These are phyloP conservation scores for Pollenia griseotomentosa DNA, from an alignment of 2,888 invertebrate genomes.

Conservation along the genomic window DNA sequence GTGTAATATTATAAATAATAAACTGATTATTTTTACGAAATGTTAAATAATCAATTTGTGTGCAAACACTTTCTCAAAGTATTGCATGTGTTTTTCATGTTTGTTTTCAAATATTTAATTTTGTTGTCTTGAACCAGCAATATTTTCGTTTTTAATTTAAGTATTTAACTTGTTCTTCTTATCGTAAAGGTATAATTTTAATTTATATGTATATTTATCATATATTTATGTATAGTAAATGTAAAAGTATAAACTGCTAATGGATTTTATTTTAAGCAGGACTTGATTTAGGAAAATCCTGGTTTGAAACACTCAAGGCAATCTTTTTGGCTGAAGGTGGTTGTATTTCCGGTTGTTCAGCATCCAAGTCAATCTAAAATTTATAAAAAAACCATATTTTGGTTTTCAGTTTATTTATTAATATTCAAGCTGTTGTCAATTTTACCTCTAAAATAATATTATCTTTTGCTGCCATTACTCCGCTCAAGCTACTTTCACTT, in stretches of 20 bases:
- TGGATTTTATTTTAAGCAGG: conserved; percentile 66
- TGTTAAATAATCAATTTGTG: neutral
- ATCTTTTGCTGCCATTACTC: conserved; percentile 74
- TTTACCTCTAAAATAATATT: conserved; percentile 79
- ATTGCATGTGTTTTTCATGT: conserved; percentile 12
- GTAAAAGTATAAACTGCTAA: conserved; percentile 33
- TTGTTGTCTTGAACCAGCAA: conserved; percentile 64
- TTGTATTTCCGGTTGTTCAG: conserved; percentile 76
- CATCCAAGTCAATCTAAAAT: conserved; percentile 79
- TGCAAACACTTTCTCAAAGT: neutral
- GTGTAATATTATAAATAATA: no score
- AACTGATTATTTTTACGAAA: neutral
- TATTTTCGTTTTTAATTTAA: conserved; percentile 32
- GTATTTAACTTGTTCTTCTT: conserved; percentile 50
- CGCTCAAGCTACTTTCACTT: conserved; percentile 74
- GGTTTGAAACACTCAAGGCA: conserved; percentile 72
- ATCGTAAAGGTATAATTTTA: conserved; percentile 50
- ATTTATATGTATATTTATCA: conserved; percentile 40
- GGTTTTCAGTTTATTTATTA: neutral
- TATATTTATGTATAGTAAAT: conserved; percentile 42
- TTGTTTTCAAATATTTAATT: conserved; percentile 32
- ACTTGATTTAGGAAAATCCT: conserved; percentile 74
- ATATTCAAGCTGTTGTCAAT: neutral
- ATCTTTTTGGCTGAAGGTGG: conserved; percentile 76
- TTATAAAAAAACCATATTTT: neutral